phyloP scores from a whole-genome alignment of 2,888 invertebrate genomes.

The Patella caerulea region DNA sequence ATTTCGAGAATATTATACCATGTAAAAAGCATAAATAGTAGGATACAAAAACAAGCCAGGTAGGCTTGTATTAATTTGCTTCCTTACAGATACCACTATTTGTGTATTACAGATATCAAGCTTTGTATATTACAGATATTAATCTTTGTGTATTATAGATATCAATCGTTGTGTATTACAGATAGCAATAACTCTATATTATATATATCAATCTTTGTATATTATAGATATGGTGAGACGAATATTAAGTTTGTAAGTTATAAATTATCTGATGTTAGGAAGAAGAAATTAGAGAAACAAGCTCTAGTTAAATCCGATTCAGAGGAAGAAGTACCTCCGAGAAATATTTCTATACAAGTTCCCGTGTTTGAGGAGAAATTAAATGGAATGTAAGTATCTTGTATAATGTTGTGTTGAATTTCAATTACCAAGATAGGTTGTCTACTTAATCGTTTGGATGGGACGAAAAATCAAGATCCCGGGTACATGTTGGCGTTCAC shows the following conservation, averaged over 20 bases:
- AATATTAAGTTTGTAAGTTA: conserved; percentile 51
- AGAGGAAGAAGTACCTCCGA: conserved; percentile 27
- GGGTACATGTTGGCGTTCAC: too few species aligned
- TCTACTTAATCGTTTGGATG: too few species aligned
- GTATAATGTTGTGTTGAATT: background rate
- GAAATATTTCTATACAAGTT: conserved; percentile 34
- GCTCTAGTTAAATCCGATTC: conserved; percentile 24
- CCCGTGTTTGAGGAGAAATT: conserved; percentile 39
- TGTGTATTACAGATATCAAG: too few species aligned
- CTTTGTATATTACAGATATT: too few species aligned
- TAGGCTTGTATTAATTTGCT: too few species aligned
- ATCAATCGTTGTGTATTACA: background rate
- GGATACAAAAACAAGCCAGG: too few species aligned
- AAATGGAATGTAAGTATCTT: conserved; percentile 30
- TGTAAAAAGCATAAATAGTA: too few species aligned
- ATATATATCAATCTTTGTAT: background rate
- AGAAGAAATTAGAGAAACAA: conserved; percentile 23
- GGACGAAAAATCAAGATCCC: too few species aligned
- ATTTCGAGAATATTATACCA: too few species aligned
- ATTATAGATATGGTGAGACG: conserved; percentile 51
- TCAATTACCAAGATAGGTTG: too few species aligned
- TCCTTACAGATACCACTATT: too few species aligned
- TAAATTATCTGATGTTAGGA: conserved; percentile 40
- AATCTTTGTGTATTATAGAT: background rate
- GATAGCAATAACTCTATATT: background rate